A percentile compares a stretch with the other conserved stretches of the same genome.
phyloP scores from a whole-genome alignment of 1,140 invertebrate genomes.

The Drosophila repletoides region DNA sequence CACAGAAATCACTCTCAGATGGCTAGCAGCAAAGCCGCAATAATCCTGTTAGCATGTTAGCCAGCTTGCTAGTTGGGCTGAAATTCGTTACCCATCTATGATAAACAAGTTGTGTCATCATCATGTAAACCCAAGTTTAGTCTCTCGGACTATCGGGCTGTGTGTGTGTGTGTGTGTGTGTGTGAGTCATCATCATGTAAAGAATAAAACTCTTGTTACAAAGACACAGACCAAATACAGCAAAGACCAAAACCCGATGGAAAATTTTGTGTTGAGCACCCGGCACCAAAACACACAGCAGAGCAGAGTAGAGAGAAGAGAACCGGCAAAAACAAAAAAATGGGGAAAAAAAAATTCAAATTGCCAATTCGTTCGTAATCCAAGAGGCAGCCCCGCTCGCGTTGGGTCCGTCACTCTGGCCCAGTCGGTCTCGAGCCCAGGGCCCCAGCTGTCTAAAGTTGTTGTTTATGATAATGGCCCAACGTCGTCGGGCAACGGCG shows the following conservation, averaged over 20 bases:
- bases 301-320: neutral
- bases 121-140: constrained; percentile 10
- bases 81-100: neutral
- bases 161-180: neutral
- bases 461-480: constrained; percentile 74
- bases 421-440: neutral
- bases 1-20: neutral
- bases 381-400: constrained; percentile 44
- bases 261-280: constrained; percentile 48
- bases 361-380: constrained; percentile 66
- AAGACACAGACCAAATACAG: constrained; percentile 13
- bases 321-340: constrained; percentile 8
- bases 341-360: constrained; percentile 32
- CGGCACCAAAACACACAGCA: constrained; percentile 9
- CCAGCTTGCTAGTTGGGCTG: no score
- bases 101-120: constrained; percentile 25
- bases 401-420: constrained; percentile 22
- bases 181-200: constrained; percentile 35
- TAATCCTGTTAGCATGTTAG: neutral
- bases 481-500: constrained; percentile 24
- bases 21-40: neutral
- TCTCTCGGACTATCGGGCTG: neutral
- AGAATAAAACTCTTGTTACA: constrained; percentile 13
- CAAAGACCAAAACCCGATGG: constrained; percentile 42
- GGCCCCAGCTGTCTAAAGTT: constrained; percentile 73